Conservation (phyloP, 2,797 vertebrate species). For the Lophotriccus pileatus region DNA sequence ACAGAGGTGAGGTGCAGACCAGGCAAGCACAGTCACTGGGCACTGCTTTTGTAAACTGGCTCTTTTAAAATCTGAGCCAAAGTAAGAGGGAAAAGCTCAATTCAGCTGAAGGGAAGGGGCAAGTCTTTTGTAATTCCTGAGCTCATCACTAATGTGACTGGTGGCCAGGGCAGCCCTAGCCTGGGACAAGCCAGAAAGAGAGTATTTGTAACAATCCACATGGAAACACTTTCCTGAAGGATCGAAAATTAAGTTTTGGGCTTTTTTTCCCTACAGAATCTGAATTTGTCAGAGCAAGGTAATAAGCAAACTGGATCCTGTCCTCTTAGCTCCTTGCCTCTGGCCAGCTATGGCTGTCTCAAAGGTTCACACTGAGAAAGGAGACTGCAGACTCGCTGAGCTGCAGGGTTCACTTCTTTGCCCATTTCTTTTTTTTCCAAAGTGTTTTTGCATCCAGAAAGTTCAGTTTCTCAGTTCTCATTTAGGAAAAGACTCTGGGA, state of each 20-base stretch:
- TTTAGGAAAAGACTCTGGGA: neutral
- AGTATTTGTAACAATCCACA: rapidly evolving
- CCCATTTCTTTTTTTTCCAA: neutral
- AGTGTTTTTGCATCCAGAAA: neutral
- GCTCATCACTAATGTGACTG: neutral
- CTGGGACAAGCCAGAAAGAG: neutral
- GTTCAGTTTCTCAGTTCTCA: neutral
- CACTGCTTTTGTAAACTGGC: neutral
- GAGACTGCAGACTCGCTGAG: neutral
- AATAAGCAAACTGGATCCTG: neutral
- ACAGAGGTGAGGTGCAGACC: neutral
- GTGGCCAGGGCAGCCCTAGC: neutral
- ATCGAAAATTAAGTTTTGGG: neutral
- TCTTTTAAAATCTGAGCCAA: neutral
- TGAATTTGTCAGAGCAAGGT: neutral
- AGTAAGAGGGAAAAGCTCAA: neutral
- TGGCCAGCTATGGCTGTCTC: neutral
- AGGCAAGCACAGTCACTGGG: neutral
- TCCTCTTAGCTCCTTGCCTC: neutral
- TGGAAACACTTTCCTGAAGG: neutral
- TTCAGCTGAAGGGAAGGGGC: neutral
- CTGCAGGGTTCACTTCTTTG: neutral
- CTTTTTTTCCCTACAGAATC: neutral
- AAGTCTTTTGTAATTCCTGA: neutral
- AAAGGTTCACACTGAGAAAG: neutral